phyloP scores from a whole-genome alignment of 2,113 vertebrate species.

The Microcebus murinus region DNA sequence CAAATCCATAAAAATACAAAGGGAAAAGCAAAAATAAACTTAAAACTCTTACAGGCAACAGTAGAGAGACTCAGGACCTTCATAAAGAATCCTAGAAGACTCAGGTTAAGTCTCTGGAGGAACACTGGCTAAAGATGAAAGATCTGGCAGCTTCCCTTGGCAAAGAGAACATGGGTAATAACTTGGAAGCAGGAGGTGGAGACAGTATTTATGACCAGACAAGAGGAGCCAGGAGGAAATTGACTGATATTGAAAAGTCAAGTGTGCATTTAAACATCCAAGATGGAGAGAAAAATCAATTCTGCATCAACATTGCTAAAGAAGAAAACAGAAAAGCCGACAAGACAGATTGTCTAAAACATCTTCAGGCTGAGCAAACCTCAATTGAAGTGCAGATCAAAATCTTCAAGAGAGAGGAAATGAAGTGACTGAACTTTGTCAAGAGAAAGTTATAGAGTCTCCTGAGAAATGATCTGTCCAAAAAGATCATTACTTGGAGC shows the following conservation, averaged over 20 bases:
- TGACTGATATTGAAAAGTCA: constrained; percentile 35
- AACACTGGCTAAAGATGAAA: background rate
- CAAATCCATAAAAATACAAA: background rate
- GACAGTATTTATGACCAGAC: constrained; percentile 26
- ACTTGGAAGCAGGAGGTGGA: background rate
- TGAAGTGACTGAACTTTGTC: constrained; percentile 20
- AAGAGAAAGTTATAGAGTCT: constrained; percentile 9
- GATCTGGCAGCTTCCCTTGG: background rate
- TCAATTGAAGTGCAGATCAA: background rate
- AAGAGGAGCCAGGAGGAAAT: background rate
- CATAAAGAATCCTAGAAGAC: background rate
- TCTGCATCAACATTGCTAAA: background rate
- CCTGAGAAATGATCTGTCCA: background rate
- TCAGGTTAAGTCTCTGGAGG: background rate
- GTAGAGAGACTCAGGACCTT: background rate
- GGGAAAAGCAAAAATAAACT: constrained; percentile 33
- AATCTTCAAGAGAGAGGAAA: constrained; percentile 8
- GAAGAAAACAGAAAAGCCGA: background rate
- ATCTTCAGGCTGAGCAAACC: constrained; percentile 7
- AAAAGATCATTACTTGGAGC: background rate
- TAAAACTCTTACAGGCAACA: background rate
- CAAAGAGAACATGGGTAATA: background rate
- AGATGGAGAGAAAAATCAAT: constrained; percentile 32
- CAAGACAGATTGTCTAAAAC: background rate
- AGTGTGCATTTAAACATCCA: constrained; percentile 15